A percentile compares a stretch with the other conserved stretches of the same genome.
Evolutionary conservation across 2,113 vertebrate species (phyloP).

Genomic region (Pungitius pungitius): DNA sequence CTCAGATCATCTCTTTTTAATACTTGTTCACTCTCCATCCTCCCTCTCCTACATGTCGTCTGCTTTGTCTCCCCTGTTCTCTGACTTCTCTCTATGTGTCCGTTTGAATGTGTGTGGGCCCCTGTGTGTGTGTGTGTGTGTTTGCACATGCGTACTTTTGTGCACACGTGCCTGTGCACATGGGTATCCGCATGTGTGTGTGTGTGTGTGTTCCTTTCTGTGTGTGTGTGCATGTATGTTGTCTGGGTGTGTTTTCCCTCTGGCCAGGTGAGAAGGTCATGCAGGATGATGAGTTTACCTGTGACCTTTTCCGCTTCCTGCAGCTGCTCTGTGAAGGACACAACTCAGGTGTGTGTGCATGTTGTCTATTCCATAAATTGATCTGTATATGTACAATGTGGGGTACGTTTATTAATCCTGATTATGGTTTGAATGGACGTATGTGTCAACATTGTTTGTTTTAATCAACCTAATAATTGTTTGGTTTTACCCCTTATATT

Average conservation of each 20-base stretch:
- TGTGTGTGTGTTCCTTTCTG: constrained; percentile 19
- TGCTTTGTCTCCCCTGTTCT: constrained; percentile 39
- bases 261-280: constrained; percentile 94
- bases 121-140: constrained; percentile 24
- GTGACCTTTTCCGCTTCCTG: constrained; percentile 97
- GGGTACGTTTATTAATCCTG: background rate
- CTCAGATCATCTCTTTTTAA: constrained; percentile 51
- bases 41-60: constrained; percentile 49
- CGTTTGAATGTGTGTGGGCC: constrained; percentile 25
- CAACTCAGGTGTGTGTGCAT: constrained; percentile 86
- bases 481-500: background rate
- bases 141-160: constrained; percentile 21
- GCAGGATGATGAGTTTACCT: constrained; percentile 95
- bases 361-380: background rate
- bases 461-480: background rate
- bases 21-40: constrained; percentile 58
- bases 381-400: no score
- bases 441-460: background rate
- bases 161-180: constrained; percentile 26
- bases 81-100: constrained; percentile 51
- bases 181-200: constrained; percentile 10
- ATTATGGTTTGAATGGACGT: background rate
- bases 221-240: constrained; percentile 30
- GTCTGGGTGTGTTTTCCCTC: constrained; percentile 57
- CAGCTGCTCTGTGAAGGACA: constrained; percentile 96